phyloP scores from a whole-genome alignment of 1,140 invertebrate species.

The Pseudomyrmex sp. region DNA sequence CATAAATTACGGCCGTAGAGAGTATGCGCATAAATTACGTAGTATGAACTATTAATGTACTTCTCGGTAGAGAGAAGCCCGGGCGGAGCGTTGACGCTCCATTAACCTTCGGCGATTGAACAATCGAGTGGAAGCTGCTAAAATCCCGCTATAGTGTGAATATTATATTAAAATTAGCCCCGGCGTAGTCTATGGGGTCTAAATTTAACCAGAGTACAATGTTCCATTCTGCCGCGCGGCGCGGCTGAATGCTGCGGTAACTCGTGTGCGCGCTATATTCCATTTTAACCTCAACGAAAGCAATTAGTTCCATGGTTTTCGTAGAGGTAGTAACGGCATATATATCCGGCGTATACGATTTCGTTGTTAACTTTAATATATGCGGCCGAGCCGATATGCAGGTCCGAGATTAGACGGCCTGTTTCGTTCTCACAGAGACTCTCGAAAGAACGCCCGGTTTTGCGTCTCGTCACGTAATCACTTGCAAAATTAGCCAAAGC shows the following conservation, averaged over 20 bases:
- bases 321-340: slow-evolving; percentile 60
- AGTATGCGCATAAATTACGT: slow-evolving; percentile 58
- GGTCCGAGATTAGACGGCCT: slow-evolving; percentile 55
- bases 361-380: slow-evolving; percentile 37
- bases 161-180: slow-evolving; percentile 63
- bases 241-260: slow-evolving; percentile 13
- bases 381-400: background rate
- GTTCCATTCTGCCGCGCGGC: slow-evolving; percentile 22
- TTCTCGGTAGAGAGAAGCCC: background rate
- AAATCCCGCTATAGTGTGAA: slow-evolving; percentile 59
- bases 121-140: slow-evolving; percentile 56
- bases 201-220: slow-evolving; percentile 39
- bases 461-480: slow-evolving; percentile 3
- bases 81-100: slow-evolving; percentile 39
- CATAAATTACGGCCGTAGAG: slow-evolving; percentile 44
- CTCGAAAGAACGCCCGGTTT: slow-evolving; percentile 11
- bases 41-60: slow-evolving; percentile 56
- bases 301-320: slow-evolving; percentile 58
- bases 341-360: slow-evolving; percentile 15
- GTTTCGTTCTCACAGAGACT: background rate
- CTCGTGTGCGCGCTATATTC: background rate
- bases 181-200: slow-evolving; percentile 34
- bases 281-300: slow-evolving; percentile 38
- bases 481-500: slow-evolving; percentile 63
- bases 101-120: slow-evolving; percentile 56